phyloP scores from a whole-genome alignment of 2,113 vertebrate species.

The Cavia aperea region DNA sequence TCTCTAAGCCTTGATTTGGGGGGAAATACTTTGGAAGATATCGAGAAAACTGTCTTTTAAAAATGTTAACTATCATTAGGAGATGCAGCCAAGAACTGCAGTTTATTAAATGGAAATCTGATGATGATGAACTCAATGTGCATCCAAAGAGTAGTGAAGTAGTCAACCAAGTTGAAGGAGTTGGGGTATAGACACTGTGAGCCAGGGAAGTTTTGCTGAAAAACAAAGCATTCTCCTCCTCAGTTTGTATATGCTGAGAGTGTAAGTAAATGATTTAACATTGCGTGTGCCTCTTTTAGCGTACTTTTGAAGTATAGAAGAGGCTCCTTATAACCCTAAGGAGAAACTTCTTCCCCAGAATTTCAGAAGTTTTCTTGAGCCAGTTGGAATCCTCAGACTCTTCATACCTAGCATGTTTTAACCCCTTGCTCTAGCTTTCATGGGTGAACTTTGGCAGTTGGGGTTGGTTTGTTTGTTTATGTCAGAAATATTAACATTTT shows the following conservation, averaged over 20 bases:
- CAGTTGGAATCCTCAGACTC: neutral
- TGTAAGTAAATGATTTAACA: neutral
- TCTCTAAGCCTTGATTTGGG: neutral
- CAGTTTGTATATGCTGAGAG: neutral
- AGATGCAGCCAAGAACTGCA: neutral
- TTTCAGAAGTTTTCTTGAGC: neutral
- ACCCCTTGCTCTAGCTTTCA: neutral
- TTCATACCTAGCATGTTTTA: neutral
- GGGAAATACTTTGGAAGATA: neutral
- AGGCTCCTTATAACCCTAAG: neutral
- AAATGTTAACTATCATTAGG: neutral
- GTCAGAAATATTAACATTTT: neutral
- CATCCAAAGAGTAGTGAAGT: neutral
- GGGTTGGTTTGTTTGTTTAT: neutral
- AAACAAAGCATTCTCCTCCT: neutral
- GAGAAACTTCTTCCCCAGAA: neutral
- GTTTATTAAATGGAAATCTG: neutral
- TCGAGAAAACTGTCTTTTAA: neutral
- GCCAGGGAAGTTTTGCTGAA: neutral
- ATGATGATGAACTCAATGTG: too few relatives aligned
- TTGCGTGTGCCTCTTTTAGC: fast-evolving
- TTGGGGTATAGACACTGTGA: fast-evolving
- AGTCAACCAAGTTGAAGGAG: neutral
- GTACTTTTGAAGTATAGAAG: neutral
- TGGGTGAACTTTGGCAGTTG: neutral